Conservation (phyloP, 2,888 invertebrate genomes). For the Psylliodes chrysocephalus region DNA sequence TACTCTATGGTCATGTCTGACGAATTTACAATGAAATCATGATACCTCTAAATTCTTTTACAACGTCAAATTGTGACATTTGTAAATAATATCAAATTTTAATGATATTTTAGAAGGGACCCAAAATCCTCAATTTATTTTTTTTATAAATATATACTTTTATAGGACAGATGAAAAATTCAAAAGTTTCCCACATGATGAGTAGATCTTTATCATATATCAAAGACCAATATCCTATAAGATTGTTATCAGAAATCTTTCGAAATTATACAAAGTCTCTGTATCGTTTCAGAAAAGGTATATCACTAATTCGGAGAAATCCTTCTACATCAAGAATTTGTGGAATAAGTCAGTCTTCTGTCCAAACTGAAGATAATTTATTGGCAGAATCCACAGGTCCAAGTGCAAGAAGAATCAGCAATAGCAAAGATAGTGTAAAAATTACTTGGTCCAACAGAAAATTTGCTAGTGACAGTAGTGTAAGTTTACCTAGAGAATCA, state of each 20-base stretch:
- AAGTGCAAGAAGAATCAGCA: too few species aligned
- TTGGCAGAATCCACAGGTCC: too few species aligned
- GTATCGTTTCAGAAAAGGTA: not conserved
- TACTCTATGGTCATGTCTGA: too few species aligned
- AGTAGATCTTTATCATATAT: slow-evolving; percentile 41
- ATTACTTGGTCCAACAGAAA: not conserved
- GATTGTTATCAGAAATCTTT: slow-evolving; percentile 40
- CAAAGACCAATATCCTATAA: slow-evolving; percentile 42
- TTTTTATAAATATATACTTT: not conserved
- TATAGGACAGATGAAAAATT: slow-evolving; percentile 24
- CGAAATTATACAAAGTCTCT: slow-evolving; percentile 37
- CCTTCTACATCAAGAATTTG: not conserved
- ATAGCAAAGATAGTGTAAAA: not conserved
- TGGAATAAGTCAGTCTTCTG: not conserved
- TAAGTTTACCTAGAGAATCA: not conserved
- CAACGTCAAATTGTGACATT: too few species aligned
- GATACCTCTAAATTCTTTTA: too few species aligned
- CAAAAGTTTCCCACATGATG: slow-evolving; percentile 28
- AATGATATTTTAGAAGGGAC: not conserved
- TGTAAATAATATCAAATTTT: not conserved
- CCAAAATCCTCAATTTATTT: not conserved
- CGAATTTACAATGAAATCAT: too few species aligned
- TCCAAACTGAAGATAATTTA: too few species aligned
- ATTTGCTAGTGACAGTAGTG: not conserved
- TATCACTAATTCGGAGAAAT: not conserved